These are phyloP conservation scores for Corbicula japonica DNA, from an alignment of 2,888 invertebrate genomes.

Conservation along the genomic window DNA sequence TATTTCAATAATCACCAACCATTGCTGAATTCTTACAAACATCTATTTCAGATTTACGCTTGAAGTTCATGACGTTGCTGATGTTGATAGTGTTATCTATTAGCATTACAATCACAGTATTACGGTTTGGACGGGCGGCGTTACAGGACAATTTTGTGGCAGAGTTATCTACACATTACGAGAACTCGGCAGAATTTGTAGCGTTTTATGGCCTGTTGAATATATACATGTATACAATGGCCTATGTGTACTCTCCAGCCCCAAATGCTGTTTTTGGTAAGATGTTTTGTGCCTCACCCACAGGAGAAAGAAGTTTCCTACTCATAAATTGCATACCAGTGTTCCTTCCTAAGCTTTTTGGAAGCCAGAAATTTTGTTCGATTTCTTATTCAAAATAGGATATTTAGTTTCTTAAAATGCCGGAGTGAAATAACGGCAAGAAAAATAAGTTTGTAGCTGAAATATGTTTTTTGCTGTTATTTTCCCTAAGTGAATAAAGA, in stretches of 20 bases:
- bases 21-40: too few relatives aligned
- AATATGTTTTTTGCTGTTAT: too few relatives aligned
- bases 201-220: constrained; percentile 97
- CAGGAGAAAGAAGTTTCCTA: too few relatives aligned
- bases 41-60: constrained; percentile 92
- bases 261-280: constrained; percentile 94
- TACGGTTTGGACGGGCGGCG: constrained; percentile 95
- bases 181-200: constrained; percentile 98
- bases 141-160: constrained; percentile 98
- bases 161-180: constrained; percentile 94
- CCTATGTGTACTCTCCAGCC: constrained; percentile 96
- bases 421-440: too few relatives aligned
- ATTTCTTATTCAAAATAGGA: too few relatives aligned
- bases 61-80: constrained; percentile 95
- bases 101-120: constrained; percentile 91
- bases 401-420: too few relatives aligned
- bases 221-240: constrained; percentile 97
- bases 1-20: too few relatives aligned
- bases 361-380: too few relatives aligned
- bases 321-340: too few relatives aligned
- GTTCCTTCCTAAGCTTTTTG: too few relatives aligned
- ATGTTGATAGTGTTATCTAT: constrained; percentile 93
- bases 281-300: constrained; percentile 71
- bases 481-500: too few relatives aligned
- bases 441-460: too few relatives aligned